phyloP scores from a whole-genome alignment of 2,113 vertebrate species.

The Rhizomys pruinosus region DNA sequence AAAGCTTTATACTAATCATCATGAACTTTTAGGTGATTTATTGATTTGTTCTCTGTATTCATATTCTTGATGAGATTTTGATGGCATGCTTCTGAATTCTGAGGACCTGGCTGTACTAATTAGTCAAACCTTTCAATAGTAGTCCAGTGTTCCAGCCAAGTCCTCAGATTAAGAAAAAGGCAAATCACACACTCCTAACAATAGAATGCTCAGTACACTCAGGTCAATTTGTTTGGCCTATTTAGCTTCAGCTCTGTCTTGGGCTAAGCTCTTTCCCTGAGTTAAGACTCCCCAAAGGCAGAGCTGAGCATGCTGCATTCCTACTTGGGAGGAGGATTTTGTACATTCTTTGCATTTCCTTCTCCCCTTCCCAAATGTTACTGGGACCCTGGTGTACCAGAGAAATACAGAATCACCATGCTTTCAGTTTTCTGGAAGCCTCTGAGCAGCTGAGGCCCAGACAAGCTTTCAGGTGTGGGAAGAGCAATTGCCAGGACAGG shows the following conservation, averaged over 20 bases:
- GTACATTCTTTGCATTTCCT: too few relatives aligned
- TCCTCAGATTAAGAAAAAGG: not conserved
- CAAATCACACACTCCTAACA: not conserved
- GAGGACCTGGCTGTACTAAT: not conserved
- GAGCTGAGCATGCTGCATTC: not conserved
- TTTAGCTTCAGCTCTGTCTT: not conserved
- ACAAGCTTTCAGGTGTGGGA: too few relatives aligned
- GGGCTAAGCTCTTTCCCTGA: not conserved
- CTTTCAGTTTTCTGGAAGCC: too few relatives aligned
- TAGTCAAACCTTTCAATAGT: too few relatives aligned
- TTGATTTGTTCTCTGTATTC: not conserved
- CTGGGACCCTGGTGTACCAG: too few relatives aligned
- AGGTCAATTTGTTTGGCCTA: not conserved
- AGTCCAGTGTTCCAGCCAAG: too few relatives aligned
- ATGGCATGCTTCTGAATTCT: not conserved
- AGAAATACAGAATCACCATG: too few relatives aligned
- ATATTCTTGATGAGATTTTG: not conserved
- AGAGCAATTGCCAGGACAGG: too few relatives aligned
- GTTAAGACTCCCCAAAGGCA: not conserved
- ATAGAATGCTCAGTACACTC: not conserved
- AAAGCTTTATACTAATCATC: not conserved
- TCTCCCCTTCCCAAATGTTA: too few relatives aligned
- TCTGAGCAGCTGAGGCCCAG: too few relatives aligned
- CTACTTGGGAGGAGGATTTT: too few relatives aligned
- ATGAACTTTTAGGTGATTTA: not conserved